Base-by-base conservation (phyloP, 2,888 invertebrate genomes). In the Eupithecia exiguata region DNA sequence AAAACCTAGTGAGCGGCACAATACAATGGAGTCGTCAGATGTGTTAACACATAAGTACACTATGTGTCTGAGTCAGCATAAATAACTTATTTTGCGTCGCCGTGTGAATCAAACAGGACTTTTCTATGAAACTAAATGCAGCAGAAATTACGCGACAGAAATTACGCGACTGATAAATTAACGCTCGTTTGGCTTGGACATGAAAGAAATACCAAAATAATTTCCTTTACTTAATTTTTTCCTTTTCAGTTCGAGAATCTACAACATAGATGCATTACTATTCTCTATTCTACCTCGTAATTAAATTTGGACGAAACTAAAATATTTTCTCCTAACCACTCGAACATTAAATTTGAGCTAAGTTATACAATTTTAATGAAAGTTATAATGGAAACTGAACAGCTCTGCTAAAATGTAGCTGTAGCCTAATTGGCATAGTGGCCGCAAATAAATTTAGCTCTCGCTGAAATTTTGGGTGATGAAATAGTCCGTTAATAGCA, bases 251-350 rank as follows among this genome's bases (percentile, higher is more conserved):
- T 21, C 0, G 25, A 12, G 25, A 25, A 58, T 5, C 25, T 25
- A 14, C 12, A 58, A 21, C 2, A 21, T 5, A 53, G 12, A 53
- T 10, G 21, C 58, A 12, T 58, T 25, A 58, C 25, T 25, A 58
- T 25, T 58, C 25, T 14, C 25, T 25, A n/a, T 14, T 12, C 5
- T 25, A 25, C 5, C 21, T 58, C 5, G 25, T 58, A 58, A 58
- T 58, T 58, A 58, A 58, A 25, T 58, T 58, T 58, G 5, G 25
- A 58, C 25, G 58, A 25, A 58, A 58, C 58, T 58, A 25, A 58
- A 58, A 35, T 63, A 36, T 36, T 63, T 36, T 63, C 63, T 63
- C 35, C 36, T 63, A 63, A 63, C 49, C 30, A 63, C 63, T 35
- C n/a, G 5, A 63, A 36, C 63, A 63, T 63, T 36, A n/a, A 63